phyloP scores from a whole-genome alignment of 2,113 vertebrate species.

The Gracilinanus agilis region DNA sequence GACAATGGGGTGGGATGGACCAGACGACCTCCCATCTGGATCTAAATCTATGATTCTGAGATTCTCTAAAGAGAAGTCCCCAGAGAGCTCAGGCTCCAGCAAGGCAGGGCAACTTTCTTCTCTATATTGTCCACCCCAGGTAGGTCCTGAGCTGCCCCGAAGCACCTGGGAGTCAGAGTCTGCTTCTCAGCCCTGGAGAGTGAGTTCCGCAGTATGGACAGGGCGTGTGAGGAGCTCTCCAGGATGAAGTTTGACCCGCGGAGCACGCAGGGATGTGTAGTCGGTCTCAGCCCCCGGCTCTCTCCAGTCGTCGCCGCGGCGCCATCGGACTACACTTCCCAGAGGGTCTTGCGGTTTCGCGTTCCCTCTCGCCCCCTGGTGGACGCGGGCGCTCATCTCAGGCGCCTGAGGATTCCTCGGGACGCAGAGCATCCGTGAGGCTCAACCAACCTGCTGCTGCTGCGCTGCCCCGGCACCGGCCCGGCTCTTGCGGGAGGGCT shows the following conservation, averaged over 20 bases:
- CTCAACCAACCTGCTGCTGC: background rate
- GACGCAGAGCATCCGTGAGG: slow-evolving; percentile 1
- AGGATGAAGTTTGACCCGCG: background rate
- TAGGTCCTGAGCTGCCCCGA: too few relatives aligned
- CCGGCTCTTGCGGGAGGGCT: background rate
- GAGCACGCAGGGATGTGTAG: background rate
- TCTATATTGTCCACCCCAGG: background rate
- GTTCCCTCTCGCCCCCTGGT: background rate
- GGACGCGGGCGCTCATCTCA: background rate
- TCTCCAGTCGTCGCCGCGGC: background rate
- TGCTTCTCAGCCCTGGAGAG: too few relatives aligned
- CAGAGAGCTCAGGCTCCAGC: background rate
- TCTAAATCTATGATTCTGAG: background rate
- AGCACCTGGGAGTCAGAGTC: too few relatives aligned
- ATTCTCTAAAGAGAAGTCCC: too few relatives aligned
- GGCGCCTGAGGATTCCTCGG: background rate
- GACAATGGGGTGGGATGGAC: background rate
- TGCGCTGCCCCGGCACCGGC: background rate
- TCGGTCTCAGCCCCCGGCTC: background rate
- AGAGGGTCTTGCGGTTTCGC: background rate
- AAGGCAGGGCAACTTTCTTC: background rate
- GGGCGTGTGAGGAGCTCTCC: background rate
- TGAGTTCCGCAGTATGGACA: background rate
- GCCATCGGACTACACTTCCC: background rate
- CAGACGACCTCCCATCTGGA: background rate